Evolutionary conservation across 37 sponge, comb jelly and placozoan genomes (phyloP).

Genomic region (Agelas oroides): DNA sequence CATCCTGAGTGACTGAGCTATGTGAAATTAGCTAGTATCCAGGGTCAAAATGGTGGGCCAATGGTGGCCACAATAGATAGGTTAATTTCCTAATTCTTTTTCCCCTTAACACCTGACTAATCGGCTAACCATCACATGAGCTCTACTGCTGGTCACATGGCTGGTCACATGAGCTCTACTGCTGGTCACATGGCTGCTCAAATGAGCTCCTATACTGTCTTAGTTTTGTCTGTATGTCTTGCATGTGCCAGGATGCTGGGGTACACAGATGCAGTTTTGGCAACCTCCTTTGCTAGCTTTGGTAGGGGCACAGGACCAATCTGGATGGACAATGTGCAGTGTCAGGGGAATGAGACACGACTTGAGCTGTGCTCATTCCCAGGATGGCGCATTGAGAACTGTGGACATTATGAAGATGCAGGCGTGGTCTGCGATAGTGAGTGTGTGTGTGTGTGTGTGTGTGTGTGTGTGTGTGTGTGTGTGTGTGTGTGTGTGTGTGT

Average conservation of each 20-base stretch:
- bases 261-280: slow-evolving; percentile 25
- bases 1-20: too few species aligned
- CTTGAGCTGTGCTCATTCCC: slow-evolving; percentile 68
- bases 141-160: too few species aligned
- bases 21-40: too few species aligned
- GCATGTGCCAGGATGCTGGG: slow-evolving; percentile 30
- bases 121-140: too few species aligned
- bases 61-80: too few species aligned
- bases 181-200: too few species aligned
- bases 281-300: not conserved
- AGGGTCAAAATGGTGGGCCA: too few species aligned
- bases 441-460: not conserved
- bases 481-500: not conserved
- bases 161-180: too few species aligned
- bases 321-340: slow-evolving; percentile 79
- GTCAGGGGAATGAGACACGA: slow-evolving; percentile 66
- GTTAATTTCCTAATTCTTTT: too few species aligned
- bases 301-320: slow-evolving; percentile 38
- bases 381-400: slow-evolving; percentile 79
- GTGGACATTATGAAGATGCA: slow-evolving; percentile 62
- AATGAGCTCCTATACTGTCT: too few species aligned
- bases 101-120: too few species aligned
- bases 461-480: slow-evolving; percentile 4
- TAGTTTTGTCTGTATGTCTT: too few species aligned
- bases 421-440: slow-evolving; percentile 64